Evolutionary conservation across 2,797 vertebrate genomes (phyloP).

Genomic region (Eutrigla gurnardus): DNA sequence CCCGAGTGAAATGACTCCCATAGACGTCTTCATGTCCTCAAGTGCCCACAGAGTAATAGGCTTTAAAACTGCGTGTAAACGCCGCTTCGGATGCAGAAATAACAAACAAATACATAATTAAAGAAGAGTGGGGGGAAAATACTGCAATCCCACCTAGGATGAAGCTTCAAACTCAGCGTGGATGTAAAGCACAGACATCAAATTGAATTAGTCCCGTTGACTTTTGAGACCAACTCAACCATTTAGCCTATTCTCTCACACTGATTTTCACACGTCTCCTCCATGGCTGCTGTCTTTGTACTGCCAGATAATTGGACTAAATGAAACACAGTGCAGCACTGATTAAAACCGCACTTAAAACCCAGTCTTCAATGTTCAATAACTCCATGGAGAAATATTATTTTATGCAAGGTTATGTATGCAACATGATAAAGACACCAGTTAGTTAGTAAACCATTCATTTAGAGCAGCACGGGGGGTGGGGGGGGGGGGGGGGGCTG

Average conservation of each 20-base stretch:
- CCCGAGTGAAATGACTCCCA: constrained; percentile 36
- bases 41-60: constrained; percentile 17
- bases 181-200: constrained; percentile 34
- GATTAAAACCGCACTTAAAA: not conserved
- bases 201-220: constrained; percentile 62
- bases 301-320: constrained; percentile 19
- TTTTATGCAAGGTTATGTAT: not conserved
- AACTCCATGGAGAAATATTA: not conserved
- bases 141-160: constrained; percentile 27
- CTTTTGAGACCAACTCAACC: constrained; percentile 27
- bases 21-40: constrained; percentile 34
- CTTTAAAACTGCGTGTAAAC: constrained; percentile 41
- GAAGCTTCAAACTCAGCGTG: constrained; percentile 27
- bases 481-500: too few relatives aligned
- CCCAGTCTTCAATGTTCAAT: not conserved
- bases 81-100: not conserved
- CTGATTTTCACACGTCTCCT: constrained; percentile 16
- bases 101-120: constrained; percentile 17
- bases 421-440: not conserved
- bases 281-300: constrained; percentile 13
- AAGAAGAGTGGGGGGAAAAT: constrained; percentile 16
- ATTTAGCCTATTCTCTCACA: constrained; percentile 23
- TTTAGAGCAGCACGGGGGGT: not conserved
- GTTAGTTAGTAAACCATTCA: not conserved
- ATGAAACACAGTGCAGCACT: not conserved